A percentile compares a stretch with the other conserved stretches of the same genome.
These are phyloP conservation scores for Stegophylla sp. DNA, from an alignment of 2,888 invertebrate species.

Conservation along the genomic window DNA sequence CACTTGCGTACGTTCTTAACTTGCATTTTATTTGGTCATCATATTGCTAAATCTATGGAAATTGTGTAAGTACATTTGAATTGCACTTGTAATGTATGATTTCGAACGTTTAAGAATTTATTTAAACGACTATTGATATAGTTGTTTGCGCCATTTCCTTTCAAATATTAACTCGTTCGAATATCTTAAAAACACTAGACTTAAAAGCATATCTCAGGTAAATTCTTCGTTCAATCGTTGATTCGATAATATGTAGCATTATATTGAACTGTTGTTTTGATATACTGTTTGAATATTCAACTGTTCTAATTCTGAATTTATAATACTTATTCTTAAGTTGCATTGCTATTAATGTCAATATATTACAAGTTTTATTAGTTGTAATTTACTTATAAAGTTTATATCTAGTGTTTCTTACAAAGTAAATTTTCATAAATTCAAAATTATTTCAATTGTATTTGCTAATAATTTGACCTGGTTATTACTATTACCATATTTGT, in stretches of 20 bases:
- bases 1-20: neutral
- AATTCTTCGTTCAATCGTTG: neutral
- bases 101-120: neutral
- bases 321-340: neutral
- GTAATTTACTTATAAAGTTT: neutral
- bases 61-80: constrained; percentile 33
- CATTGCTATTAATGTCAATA: neutral
- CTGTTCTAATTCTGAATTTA: neutral
- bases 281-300: neutral
- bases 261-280: neutral
- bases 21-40: neutral
- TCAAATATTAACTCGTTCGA: constrained; percentile 3
- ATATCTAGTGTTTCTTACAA: too few relatives aligned
- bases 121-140: constrained; percentile 43
- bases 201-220: neutral
- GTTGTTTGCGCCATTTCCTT: constrained; percentile 57
- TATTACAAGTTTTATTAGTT: neutral
- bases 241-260: neutral
- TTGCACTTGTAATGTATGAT: neutral
- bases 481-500: neutral
- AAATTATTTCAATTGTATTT: neutral
- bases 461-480: neutral
- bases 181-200: neutral
- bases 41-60: neutral
- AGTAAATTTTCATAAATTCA: neutral